Percentiles rank a stretch among this genome's conserved stretches.
phyloP scores from a whole-genome alignment of 1,140 invertebrate species.

The Sitobion miscanthi region DNA sequence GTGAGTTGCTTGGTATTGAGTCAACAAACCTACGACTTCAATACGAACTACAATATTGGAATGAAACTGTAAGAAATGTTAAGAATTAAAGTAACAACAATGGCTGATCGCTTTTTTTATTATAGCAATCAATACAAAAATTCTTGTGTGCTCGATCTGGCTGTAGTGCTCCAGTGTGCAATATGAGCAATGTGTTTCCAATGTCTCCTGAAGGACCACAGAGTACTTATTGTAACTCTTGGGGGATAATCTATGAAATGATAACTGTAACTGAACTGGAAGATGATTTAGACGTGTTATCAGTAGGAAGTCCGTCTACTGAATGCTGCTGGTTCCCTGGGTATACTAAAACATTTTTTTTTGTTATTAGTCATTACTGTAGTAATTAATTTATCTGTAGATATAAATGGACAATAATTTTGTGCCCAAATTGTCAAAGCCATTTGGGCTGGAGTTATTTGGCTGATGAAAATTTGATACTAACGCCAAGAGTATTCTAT shows the following conservation, averaged over 20 bases:
- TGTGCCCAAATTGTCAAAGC: constrained; percentile 10
- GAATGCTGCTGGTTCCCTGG: constrained; percentile 46
- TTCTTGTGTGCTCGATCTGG: neutral
- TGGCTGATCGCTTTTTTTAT: neutral
- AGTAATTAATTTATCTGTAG: neutral
- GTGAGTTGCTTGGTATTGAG: neutral
- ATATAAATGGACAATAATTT: constrained; percentile 17
- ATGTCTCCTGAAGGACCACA: constrained; percentile 49
- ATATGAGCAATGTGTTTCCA: constrained; percentile 39
- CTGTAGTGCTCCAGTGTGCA: neutral
- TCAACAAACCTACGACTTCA: constrained; percentile 45
- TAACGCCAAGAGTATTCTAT: constrained; percentile 9
- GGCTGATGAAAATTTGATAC: neutral
- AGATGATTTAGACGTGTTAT: neutral
- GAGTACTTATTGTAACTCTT: constrained; percentile 35
- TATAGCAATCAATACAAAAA: constrained; percentile 36
- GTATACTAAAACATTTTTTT: neutral
- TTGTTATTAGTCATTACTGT: neutral
- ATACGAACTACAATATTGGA: neutral
- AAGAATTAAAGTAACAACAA: neutral
- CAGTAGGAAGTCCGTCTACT: neutral
- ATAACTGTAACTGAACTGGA: constrained; percentile 42
- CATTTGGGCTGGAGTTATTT: constrained; percentile 44
- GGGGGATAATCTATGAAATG: constrained; percentile 15
- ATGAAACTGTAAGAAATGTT: constrained; percentile 36